Percentiles rank a stretch among this genome's conserved stretches.
Conservation (phyloP, 2,888 invertebrate genomes). For the Hydrotaea diabolus region DNA sequence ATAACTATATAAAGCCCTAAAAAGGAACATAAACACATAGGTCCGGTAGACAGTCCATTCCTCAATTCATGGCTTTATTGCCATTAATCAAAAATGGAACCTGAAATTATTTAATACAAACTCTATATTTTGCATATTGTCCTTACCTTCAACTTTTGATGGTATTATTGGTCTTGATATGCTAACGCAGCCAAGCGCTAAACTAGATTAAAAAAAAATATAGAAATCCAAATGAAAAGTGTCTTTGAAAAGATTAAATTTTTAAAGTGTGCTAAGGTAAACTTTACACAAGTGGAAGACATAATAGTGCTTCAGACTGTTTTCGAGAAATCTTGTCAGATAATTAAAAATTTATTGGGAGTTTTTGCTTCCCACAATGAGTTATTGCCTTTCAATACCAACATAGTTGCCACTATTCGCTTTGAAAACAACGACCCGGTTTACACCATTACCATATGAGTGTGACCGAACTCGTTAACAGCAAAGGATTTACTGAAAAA, state of each 20-base stretch:
- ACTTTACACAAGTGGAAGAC: too few species aligned
- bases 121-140: neutral
- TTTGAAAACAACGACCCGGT: too few species aligned
- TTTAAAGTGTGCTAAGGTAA: neutral
- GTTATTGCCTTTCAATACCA: neutral
- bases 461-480: too few species aligned
- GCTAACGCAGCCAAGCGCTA: neutral
- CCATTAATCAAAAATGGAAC: conserved; percentile 11
- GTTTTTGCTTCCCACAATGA: neutral
- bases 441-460: too few species aligned
- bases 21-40: conserved; percentile 10
- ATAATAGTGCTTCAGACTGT: neutral
- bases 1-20: conserved; percentile 49
- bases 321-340: neutral
- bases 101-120: neutral
- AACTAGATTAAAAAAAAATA: too few species aligned
- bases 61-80: conserved; percentile 44
- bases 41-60: conserved; percentile 36
- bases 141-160: too few species aligned
- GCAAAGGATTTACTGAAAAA: too few species aligned
- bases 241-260: neutral
- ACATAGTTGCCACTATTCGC: neutral
- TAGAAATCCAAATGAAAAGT: neutral
- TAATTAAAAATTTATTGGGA: neutral
- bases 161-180: too few species aligned